A percentile compares a stretch with the other conserved stretches of the same genome.
Evolutionary conservation across 2,888 invertebrate genomes (phyloP).

Genomic region (Onthophagus sagittarius): DNA sequence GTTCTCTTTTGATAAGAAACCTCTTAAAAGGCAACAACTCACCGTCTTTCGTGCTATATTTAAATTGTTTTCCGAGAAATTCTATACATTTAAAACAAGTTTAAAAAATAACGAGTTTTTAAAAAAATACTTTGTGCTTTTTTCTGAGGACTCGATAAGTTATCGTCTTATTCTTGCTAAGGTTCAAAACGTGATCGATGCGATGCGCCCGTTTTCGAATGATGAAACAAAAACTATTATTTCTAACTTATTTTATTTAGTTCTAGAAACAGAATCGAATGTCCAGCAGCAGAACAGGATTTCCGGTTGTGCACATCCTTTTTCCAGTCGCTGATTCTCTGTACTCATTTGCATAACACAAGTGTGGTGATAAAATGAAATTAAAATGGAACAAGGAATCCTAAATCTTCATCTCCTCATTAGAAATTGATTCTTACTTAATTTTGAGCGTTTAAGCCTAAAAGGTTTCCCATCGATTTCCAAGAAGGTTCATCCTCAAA

Average conservation of each 20-base stretch:
- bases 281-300: not conserved
- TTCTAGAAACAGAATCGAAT: not conserved
- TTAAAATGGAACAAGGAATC: not conserved
- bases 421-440: no score
- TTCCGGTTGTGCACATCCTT: not conserved
- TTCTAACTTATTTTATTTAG: not conserved
- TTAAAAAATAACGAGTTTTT: no score
- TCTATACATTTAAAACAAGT: not conserved
- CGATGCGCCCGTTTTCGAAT: no score
- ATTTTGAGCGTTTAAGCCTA: no score
- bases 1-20: not conserved
- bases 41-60: not conserved
- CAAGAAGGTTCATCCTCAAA: not conserved
- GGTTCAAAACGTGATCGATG: no score
- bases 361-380: not conserved
- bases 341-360: not conserved
- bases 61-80: not conserved
- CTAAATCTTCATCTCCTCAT: not conserved
- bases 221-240: not conserved
- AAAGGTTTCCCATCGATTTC: not conserved
- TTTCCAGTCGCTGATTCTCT: not conserved
- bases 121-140: not conserved
- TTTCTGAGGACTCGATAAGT: not conserved
- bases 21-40: not conserved
- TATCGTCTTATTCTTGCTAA: not conserved